Base-by-base conservation (phyloP, 2,113 vertebrate genomes). In the Kobus ellipsiprymnus region DNA sequence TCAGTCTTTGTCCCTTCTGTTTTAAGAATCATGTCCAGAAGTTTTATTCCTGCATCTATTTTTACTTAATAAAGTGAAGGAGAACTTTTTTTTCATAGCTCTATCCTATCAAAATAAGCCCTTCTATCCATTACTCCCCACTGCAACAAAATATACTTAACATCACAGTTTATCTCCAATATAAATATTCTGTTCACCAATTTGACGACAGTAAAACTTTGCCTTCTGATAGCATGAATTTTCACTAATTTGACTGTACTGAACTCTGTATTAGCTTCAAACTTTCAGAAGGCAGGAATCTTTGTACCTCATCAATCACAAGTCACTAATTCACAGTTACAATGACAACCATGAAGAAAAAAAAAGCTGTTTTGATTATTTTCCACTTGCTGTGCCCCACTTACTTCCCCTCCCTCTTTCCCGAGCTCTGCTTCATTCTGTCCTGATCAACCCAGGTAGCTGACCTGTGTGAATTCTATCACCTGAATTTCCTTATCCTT, bases 91-190 rank as follows among this genome's bases (percentile, higher is more conserved):
- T 62, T 30, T 23, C 36, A 57, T 67, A 92, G 82, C 29, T 74
- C 29, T 50, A 59, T 23, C 64, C 6, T 83, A 90, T 30, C 77
- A 85, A 93, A 96, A 95, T 62, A 95, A 97, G 89, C 40, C n/a
- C 19, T 88, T 95, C 33, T 23, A 71, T 33, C 67, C 55, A 40
- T 90, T 91, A 95, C 12, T 95, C 13, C 48, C n/a, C 60, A 93
- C 8, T 81, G 60, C 0, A 94, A 95, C 11, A 97, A 94, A 96
- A 95, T 52, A 59, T 19, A 87, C n/a, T 83, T 55, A 50, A 50
- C 8, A 87, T 67, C 6, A 30, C 33, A 52, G 21, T 15, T 89
- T 48, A 82, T 33, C 33, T n/a, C 83, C 33, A 95, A 23, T 54
- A 62, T 52, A 95, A 95, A 86, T 44, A 62, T 23, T 97, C 27